Evolutionary conservation across 1,140 invertebrate genomes (phyloP).

Genomic region (Drosophila rufa): DNA sequence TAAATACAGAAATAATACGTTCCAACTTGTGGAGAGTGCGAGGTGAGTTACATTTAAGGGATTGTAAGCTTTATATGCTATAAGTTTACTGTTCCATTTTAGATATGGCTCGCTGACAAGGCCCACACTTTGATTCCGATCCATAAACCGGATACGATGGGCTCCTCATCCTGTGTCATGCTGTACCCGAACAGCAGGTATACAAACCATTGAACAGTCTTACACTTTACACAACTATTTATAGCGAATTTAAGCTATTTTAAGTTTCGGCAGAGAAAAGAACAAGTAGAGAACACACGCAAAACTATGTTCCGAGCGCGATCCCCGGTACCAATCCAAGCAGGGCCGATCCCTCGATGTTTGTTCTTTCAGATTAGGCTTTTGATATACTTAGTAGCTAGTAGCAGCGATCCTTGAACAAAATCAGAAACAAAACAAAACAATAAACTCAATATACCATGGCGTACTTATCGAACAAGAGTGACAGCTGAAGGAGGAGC

Average conservation of each 20-base stretch:
- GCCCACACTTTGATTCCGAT: slow-evolving; percentile 17
- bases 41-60: slow-evolving; percentile 25
- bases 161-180: slow-evolving; percentile 58
- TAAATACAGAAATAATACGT: slow-evolving; percentile 56
- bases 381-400: slow-evolving; percentile 46
- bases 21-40: slow-evolving; percentile 53
- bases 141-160: slow-evolving; percentile 22
- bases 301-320: slow-evolving; percentile 37
- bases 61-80: neutral
- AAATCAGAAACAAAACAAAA: slow-evolving; percentile 38
- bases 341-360: slow-evolving; percentile 17
- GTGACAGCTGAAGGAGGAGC: slow-evolving; percentile 21
- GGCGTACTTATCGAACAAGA: slow-evolving; percentile 27
- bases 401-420: slow-evolving; percentile 40
- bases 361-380: slow-evolving; percentile 43
- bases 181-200: slow-evolving; percentile 82
- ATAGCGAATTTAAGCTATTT: slow-evolving; percentile 67
- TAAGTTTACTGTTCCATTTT: neutral
- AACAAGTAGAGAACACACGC: slow-evolving; percentile 47
- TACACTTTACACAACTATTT: slow-evolving; percentile 67
- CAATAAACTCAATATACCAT: slow-evolving; percentile 48
- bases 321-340: neutral
- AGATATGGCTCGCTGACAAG: slow-evolving; percentile 56
- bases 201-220: slow-evolving; percentile 70
- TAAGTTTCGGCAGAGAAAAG: slow-evolving; percentile 62